Base-by-base conservation (phyloP, 2,888 invertebrate species). In the Perithous albicinctus region DNA sequence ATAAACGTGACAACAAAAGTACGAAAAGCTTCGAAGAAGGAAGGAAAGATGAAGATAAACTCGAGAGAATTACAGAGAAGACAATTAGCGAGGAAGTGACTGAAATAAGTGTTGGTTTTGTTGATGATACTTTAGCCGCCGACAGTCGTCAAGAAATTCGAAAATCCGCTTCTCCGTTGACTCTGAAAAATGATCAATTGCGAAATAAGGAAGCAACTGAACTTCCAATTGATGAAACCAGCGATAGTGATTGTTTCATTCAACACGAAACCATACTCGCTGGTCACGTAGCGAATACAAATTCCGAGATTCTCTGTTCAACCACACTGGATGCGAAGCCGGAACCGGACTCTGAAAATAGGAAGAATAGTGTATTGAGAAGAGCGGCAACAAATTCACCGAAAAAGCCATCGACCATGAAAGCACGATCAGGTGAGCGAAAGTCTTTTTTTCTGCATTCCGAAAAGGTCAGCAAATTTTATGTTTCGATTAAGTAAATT, bases 401-500 rank as follows among this genome's bases (percentile, higher is more conserved):
- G 7, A 56, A 26, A 4, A n/a, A 29, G 10, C 23, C 41, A 23
- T 63, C 63, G 20, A n/a, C 20, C n/a, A 23, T 63, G 15, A 35
- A 38, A 12, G 10, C 23, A 20, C 20, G 10, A 18, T 32, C 66
- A 29, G 48, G 67, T 67, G 35, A 66, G 43, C 32, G 10, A 51
- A 32, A 4, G 3, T 1, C 54, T 69, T 23, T 54, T 38, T 66
- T 35, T 29, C 1, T n/a, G 8, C 2, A 20, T 48, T 20, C 20
- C n/a, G n/a, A n/a, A n/a, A n/a, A n/a, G n/a, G n/a, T 23, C n/a
- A 15, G 15, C 15, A 12, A 56, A 12, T 20, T 23, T 20, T 1
- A 23, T 23, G 23, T 51, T 10, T 12, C n/a, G 0, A 43, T 43
- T 15, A 12, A n/a, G 4, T 15, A 6, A 15, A 15, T 15, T 29